Evolutionary conservation across 2,797 vertebrate genomes (phyloP).

Genomic region (Lemur catta): DNA sequence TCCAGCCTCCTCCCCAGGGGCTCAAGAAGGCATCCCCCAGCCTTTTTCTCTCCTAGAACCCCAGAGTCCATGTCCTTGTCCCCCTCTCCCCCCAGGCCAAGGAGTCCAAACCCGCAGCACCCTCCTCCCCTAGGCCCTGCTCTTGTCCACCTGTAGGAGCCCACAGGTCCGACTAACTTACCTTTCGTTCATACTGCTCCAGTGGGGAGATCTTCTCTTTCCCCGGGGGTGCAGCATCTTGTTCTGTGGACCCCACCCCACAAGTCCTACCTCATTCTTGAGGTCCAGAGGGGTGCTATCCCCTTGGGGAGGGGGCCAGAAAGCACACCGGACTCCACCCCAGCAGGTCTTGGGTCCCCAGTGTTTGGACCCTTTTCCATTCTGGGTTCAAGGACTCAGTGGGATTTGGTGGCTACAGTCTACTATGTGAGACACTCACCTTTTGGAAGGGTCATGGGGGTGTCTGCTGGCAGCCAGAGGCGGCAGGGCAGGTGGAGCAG

Average conservation of each 20-base stretch:
- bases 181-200: slow-evolving; percentile 88
- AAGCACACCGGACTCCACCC: not conserved
- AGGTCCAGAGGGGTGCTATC: not conserved
- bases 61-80: not conserved
- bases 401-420: not conserved
- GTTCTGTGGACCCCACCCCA: slow-evolving; percentile 70
- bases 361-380: not conserved
- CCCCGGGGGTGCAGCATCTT: slow-evolving; percentile 51
- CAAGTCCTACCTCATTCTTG: slow-evolving; percentile 40
- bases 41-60: not conserved
- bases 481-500: not conserved
- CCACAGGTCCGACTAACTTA: slow-evolving; percentile 60
- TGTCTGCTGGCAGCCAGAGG: slow-evolving; percentile 24
- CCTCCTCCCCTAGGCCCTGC: not conserved
- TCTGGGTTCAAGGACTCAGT: not conserved
- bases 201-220: slow-evolving; percentile 52
- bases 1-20: not conserved
- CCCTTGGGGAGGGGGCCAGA: not conserved
- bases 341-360: not conserved
- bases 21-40: not conserved
- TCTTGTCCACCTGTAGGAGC: not conserved
- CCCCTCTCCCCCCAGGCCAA: not conserved
- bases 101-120: not conserved
- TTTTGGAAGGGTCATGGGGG: slow-evolving; percentile 59
- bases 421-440: slow-evolving; percentile 50